Percentiles rank a stretch among this genome's conserved stretches.
phyloP scores from a whole-genome alignment of 53 echinoderm and acorn worm genomes.

The Echinometra lucunter region DNA sequence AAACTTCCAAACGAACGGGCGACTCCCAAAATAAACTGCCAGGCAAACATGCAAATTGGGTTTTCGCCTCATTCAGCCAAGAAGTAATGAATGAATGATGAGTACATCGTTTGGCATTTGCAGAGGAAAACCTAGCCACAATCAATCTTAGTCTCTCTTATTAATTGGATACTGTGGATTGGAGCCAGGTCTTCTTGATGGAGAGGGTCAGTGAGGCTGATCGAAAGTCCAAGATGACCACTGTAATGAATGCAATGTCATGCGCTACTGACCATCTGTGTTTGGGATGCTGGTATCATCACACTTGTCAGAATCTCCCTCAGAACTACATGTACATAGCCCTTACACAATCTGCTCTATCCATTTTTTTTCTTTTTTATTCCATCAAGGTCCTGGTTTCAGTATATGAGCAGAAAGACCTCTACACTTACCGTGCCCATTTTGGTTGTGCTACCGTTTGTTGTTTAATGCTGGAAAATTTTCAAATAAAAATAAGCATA shows the following conservation, averaged over 20 bases:
- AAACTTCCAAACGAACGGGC: not conserved
- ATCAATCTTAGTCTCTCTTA: not conserved
- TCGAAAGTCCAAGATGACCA: not conserved
- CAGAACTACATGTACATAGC: not conserved
- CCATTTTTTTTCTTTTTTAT: no score
- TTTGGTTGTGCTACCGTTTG: no score
- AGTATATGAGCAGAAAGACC: no score
- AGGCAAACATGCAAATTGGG: constrained; percentile 38
- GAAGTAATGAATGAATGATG: constrained; percentile 51
- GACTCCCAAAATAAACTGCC: not conserved
- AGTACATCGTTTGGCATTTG: constrained; percentile 45
- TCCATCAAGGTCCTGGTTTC: no score
- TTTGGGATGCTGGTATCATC: not conserved
- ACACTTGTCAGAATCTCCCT: not conserved
- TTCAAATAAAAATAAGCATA: no score
- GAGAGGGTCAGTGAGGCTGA: constrained; percentile 15
- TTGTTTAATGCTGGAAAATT: no score
- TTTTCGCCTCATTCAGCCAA: not conserved
- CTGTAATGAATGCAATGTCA: constrained; percentile 25
- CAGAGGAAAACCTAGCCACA: constrained; percentile 11
- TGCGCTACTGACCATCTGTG: constrained; percentile 23
- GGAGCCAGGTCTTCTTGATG: not conserved
- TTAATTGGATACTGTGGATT: constrained; percentile 38
- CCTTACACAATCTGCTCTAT: not conserved
- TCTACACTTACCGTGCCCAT: no score